Base-by-base conservation (phyloP, 2,113 vertebrate species). In the Epinephelus fuscoguttatus region DNA sequence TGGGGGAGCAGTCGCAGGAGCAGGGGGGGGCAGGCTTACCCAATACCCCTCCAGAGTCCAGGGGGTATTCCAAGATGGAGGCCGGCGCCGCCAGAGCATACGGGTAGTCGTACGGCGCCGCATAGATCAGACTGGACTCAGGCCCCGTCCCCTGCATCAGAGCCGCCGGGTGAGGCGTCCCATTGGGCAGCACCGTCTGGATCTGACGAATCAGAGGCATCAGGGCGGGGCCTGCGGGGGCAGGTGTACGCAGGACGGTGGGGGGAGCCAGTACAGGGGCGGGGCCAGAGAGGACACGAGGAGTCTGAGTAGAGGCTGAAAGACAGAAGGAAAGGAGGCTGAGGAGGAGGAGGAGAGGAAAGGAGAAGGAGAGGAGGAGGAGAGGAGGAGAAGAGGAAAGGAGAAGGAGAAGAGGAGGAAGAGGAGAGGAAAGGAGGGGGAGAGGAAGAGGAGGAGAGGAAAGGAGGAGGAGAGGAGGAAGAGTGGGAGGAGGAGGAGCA, bases 301-400 rank as follows among this genome's bases (percentile, higher is more conserved):
- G 97, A 57, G 97, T 96, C 96, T 98, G 97, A 93, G 96, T 95
- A 85, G 96, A 97, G 21, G 97, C 97, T 97, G 97, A 97, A 96
- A 98, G 96, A 97, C 97, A 98, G 96, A 98, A 97, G 95, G 97
- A 95, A 98, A 96, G 97, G 97, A 96, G 96, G 97, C 97, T 98
- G 96, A 94, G 96, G 97, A 96, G 97, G 97, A 96, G 97, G 97
- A 96, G 96, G 97, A 96, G 95, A 93, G 86, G 61, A 87, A 93
- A 92, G 53, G 86, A 37, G 33, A 7, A 37, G 33, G 33, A 37
- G 33, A 37, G 1, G 6, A 37, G 33, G 33, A 37, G 33, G 5
- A 37, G 33, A 37, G 33, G 30, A 30, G 30, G 30, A 30, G 30
- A 2, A 30, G 4, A 30, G 30, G 30, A 4, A 5, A 4, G 30